A percentile compares a stretch with the other conserved stretches of the same genome.
Evolutionary conservation across 1,140 invertebrate genomes (phyloP).

Genomic region (Aradophagus sp.): DNA sequence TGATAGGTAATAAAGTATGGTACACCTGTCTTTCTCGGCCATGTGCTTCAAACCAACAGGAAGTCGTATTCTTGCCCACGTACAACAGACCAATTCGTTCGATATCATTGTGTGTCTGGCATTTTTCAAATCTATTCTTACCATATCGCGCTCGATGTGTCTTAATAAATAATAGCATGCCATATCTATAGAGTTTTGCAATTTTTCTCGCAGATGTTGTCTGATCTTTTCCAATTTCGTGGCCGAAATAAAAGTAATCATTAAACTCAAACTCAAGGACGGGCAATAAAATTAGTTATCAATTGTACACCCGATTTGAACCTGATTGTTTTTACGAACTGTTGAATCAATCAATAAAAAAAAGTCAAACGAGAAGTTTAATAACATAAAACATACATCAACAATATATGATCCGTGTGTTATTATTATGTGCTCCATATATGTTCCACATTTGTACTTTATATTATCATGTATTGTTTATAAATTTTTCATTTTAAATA

Average conservation of each 20-base stretch:
- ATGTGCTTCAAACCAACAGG: constrained; percentile 68
- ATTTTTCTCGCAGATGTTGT: constrained; percentile 70
- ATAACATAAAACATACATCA: too few species aligned
- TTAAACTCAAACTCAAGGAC: not conserved
- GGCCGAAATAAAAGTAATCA: constrained; percentile 12
- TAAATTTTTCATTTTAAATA: too few species aligned
- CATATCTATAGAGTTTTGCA: constrained; percentile 73
- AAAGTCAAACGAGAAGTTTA: too few species aligned
- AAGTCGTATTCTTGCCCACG: constrained; percentile 74
- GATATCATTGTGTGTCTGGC: constrained; percentile 72
- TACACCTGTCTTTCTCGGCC: constrained; percentile 63
- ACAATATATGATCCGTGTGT: too few species aligned
- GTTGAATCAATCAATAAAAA: too few species aligned
- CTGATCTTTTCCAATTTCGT: constrained; percentile 63
- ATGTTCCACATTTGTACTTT: too few species aligned
- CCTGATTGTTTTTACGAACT: too few species aligned
- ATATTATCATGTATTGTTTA: too few species aligned
- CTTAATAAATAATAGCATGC: constrained; percentile 75
- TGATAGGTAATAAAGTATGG: too few species aligned
- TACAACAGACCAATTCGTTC: constrained; percentile 71
- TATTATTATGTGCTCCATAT: too few species aligned
- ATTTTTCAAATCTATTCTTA: constrained; percentile 73
- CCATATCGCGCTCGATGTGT: constrained; percentile 75
- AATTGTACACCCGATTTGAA: too few species aligned
- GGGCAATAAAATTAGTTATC: too few species aligned